Evolutionary conservation across 2,888 invertebrate species (phyloP).

Genomic region (Drosophila glabriapex): DNA sequence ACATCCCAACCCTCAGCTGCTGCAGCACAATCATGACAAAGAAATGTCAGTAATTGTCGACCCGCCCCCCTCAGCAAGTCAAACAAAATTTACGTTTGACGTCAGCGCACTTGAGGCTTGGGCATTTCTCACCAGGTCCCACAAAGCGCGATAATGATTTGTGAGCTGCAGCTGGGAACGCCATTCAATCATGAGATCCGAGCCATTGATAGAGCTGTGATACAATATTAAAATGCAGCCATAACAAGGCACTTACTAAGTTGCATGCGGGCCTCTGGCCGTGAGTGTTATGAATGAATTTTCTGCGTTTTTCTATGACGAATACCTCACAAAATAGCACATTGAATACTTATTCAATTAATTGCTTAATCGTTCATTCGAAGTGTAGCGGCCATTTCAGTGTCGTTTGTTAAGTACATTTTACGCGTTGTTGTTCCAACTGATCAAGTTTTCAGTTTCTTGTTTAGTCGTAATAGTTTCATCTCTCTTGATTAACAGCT

Average conservation of each 20-base stretch:
- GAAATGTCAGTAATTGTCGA: conserved; percentile 54
- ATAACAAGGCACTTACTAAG: conserved; percentile 33
- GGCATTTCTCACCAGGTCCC: conserved; percentile 46
- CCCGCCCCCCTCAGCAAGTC: neutral
- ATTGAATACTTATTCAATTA: conserved; percentile 28
- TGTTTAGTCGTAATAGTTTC: neutral
- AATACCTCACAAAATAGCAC: conserved; percentile 21
- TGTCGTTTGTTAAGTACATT: conserved; percentile 1
- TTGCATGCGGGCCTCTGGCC: neutral
- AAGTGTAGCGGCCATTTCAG: conserved; percentile 17
- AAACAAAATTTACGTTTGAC: conserved; percentile 57
- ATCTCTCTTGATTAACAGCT: neutral
- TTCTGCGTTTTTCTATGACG: conserved; percentile 14
- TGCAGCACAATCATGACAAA: conserved; percentile 60
- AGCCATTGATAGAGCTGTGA: conserved; percentile 39
- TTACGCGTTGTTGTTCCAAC: neutral
- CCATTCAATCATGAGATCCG: conserved; percentile 51
- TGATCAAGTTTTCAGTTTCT: neutral
- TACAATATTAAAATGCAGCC: conserved; percentile 53
- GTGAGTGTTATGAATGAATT: conserved; percentile 54
- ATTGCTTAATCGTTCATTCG: conserved; percentile 20
- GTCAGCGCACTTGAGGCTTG: conserved; percentile 56
- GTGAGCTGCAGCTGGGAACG: conserved; percentile 16
- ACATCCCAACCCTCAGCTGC: conserved; percentile 12
- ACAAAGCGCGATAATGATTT: conserved; percentile 46